Evolutionary conservation across 1,140 invertebrate species (phyloP), one percentile per base, ranked within the genome.

Genomic region (Marisa cornuarietis): DNA sequence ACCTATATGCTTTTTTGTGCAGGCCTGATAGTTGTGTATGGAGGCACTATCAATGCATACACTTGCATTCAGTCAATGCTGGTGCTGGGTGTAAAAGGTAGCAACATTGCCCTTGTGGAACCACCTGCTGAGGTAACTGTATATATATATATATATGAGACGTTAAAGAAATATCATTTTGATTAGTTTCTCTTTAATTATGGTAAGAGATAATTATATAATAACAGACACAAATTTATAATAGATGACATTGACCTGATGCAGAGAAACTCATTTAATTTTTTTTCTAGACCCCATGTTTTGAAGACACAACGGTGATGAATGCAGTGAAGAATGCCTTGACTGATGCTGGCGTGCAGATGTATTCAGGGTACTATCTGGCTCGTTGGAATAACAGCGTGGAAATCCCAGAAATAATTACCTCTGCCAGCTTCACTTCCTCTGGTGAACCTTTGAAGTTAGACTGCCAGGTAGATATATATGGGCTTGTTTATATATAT

Each of bases 271-370:
- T 3, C 52, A 0, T 58, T 0, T 6, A 58, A 11, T 58, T 11
- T 58, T 58, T 58, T 0, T 58, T 58, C 26, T 63, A 77, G 76
- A 65, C 66, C 1, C 26, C 83, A 2, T 88, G 87, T 80, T 89
- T 91, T 76, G 91, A 91, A 80, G 87, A 91, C 81, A 81, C 85
- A 16, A 81, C 81, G 22, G 82, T 91, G 9, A 86, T 88, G n/a
- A 96, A 98, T 88, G 93, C 93, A 16, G 91, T 95, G 52, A 97
- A 97, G 87, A 95, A 95, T 87, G 94, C 94, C 8, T 90, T 98
- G 16, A 95, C 96, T 79, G 96, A 96, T 87, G 95, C 75, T 63
- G 87, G 87, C 26, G 87, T 91, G n/a, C 77, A 84, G 52, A 65
- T 90, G 51, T 80, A 88, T 80, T 61, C 76, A 78, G 87, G 85